Evolutionary conservation across 35 echinoderm and acorn worm genomes (phyloP).

Genomic region (Ophiothrix spiculata): DNA sequence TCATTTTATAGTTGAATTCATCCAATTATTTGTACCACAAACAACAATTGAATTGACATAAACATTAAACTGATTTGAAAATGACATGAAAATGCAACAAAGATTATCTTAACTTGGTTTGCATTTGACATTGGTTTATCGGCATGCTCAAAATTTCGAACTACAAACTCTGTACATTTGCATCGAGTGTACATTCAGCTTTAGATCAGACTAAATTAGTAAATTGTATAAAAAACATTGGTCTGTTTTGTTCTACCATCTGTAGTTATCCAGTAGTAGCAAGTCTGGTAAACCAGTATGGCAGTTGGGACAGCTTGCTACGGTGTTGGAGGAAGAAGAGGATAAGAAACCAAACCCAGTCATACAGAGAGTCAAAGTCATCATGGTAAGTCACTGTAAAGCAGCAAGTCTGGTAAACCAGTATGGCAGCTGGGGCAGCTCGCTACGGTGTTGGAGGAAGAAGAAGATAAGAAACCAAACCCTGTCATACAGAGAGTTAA

Average conservation of each 20-base stretch:
- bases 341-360: slow-evolving; percentile 94
- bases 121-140: too few species aligned
- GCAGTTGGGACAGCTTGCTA: slow-evolving; percentile 74
- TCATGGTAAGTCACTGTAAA: slow-evolving; percentile 98
- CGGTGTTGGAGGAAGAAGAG: slow-evolving; percentile 89
- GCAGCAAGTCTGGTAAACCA: slow-evolving; percentile 56
- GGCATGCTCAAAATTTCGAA: too few species aligned
- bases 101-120: too few species aligned
- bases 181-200: too few species aligned
- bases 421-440: slow-evolving; percentile 90
- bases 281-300: slow-evolving; percentile 70
- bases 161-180: too few species aligned
- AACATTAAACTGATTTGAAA: too few species aligned
- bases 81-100: too few species aligned
- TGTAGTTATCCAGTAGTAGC: slow-evolving; percentile 73
- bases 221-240: not conserved
- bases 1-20: too few species aligned
- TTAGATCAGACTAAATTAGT: too few species aligned
- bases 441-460: slow-evolving; percentile 76
- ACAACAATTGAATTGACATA: too few species aligned
- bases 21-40: too few species aligned
- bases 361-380: slow-evolving; percentile 90
- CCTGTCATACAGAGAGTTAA: slow-evolving; percentile 96
- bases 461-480: slow-evolving; percentile 91
- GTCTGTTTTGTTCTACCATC: not conserved